These are phyloP conservation scores for Antennarius maculatus DNA, from an alignment of 2,797 vertebrate species.

Conservation along the genomic window DNA sequence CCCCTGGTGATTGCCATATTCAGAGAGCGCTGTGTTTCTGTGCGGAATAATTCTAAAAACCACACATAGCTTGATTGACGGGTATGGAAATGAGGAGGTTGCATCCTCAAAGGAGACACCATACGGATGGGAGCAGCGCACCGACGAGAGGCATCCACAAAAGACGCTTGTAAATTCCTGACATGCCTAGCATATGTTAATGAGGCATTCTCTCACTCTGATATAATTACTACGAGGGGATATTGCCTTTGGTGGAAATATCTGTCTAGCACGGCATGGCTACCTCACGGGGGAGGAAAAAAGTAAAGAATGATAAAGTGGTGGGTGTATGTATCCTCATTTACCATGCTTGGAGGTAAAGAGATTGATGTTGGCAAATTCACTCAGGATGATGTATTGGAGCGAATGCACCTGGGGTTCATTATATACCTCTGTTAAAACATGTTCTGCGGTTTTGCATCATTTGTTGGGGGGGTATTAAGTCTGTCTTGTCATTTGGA, in stretches of 20 bases:
- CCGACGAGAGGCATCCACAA: slow-evolving; percentile 66
- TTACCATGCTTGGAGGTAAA: slow-evolving; percentile 71
- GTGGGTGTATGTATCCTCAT: slow-evolving; percentile 78
- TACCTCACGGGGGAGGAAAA: slow-evolving; percentile 68
- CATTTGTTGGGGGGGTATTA: slow-evolving; percentile 73
- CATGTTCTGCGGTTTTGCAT: slow-evolving; percentile 52
- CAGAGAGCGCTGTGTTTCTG: slow-evolving; percentile 40
- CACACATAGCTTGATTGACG: slow-evolving; percentile 72
- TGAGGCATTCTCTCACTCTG: slow-evolving; percentile 77
- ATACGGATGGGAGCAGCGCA: slow-evolving; percentile 68
- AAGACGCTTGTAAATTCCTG: slow-evolving; percentile 77
- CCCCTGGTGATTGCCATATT: slow-evolving; percentile 50
- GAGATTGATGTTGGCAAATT: slow-evolving; percentile 77
- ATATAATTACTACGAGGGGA: slow-evolving; percentile 82
- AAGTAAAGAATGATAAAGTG: slow-evolving; percentile 79
- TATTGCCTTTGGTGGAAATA: slow-evolving; percentile 79
- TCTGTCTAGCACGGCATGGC: slow-evolving; percentile 60
- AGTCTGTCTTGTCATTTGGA: slow-evolving; percentile 69
- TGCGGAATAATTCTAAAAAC: slow-evolving; percentile 54
- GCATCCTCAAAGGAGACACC: slow-evolving; percentile 74
- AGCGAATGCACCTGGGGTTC: slow-evolving; percentile 62
- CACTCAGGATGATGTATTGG: slow-evolving; percentile 79
- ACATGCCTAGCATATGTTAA: slow-evolving; percentile 83
- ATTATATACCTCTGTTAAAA: slow-evolving; percentile 77
- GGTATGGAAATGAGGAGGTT: slow-evolving; percentile 73